Percentiles rank a stretch among this genome's conserved stretches.
phyloP scores from a whole-genome alignment of 2,797 vertebrate genomes.

The Clangula hyemalis region DNA sequence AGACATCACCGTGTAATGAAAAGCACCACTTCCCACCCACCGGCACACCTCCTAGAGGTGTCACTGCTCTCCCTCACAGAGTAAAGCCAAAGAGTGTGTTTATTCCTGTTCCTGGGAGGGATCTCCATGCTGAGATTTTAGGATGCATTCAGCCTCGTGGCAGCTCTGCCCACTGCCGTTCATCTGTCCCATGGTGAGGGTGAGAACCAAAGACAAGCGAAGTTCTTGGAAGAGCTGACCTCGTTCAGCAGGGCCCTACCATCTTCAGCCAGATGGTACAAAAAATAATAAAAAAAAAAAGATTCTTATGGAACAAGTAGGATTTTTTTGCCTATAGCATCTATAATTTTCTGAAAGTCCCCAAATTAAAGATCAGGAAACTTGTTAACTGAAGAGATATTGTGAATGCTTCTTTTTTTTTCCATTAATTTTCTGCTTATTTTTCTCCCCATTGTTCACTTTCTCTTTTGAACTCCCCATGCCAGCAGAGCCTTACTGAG shows the following conservation, averaged over 20 bases:
- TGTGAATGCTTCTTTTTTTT: background rate
- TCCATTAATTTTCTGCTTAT: background rate
- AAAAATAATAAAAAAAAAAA: background rate
- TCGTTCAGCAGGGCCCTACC: background rate
- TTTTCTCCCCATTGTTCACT: background rate
- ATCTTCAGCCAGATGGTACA: background rate
- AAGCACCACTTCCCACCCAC: background rate
- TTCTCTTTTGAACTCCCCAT: background rate
- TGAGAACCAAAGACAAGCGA: background rate
- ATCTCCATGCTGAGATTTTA: background rate
- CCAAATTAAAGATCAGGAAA: background rate
- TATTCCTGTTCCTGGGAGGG: background rate
- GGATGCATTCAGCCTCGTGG: background rate
- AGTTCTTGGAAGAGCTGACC: background rate
- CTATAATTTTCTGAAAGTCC: background rate
- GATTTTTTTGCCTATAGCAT: background rate
- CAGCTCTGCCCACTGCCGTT: background rate
- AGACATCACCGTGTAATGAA: fast-evolving
- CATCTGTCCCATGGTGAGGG: background rate
- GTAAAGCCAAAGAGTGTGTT: background rate
- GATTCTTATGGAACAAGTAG: background rate
- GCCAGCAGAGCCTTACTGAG: background rate
- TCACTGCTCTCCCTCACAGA: background rate
- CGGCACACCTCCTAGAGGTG: fast-evolving
- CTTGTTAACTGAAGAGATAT: background rate